phyloP scores from a whole-genome alignment of 2,797 vertebrate species.

The Benthosema pterotum region DNA sequence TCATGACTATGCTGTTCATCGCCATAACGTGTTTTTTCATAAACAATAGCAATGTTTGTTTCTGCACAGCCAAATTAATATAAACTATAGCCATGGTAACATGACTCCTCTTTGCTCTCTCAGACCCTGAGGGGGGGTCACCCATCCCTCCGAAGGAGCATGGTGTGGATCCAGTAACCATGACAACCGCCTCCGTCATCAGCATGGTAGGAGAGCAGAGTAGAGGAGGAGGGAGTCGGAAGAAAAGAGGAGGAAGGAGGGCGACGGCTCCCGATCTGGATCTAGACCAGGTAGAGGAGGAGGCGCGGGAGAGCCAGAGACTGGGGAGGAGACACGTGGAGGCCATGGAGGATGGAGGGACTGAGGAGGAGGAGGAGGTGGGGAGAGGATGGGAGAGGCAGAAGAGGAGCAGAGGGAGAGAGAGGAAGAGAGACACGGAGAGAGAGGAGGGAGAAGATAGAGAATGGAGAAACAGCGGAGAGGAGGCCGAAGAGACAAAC shows the following conservation, averaged over 20 bases:
- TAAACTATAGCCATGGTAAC: too few relatives aligned
- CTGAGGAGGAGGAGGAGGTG: conserved; percentile 20
- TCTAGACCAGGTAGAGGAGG: conserved; percentile 61
- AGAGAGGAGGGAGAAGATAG: conserved; percentile 32
- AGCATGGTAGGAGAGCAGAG: conserved; percentile 10
- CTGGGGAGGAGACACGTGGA: conserved; percentile 38
- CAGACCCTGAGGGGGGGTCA: conserved; percentile 79
- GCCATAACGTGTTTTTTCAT: too few relatives aligned
- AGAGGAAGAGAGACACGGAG: conserved; percentile 19
- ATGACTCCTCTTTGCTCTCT: conserved; percentile 9
- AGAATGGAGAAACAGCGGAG: conserved; percentile 8
- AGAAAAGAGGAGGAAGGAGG: conserved; percentile 16
- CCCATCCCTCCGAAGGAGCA: conserved; percentile 70
- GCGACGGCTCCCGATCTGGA: conserved; percentile 59
- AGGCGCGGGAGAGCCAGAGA: conserved; percentile 20
- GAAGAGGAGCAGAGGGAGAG: not conserved
- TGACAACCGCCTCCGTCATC: conserved; percentile 47
- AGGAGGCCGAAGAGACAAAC: conserved; percentile 2
- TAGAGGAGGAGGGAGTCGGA: conserved; percentile 35
- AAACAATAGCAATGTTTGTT: not conserved
- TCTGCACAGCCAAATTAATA: not conserved
- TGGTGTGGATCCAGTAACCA: conserved; percentile 55
- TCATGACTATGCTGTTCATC: too few relatives aligned
- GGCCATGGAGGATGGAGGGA: conserved; percentile 15
- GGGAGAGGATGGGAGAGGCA: conserved; percentile 29